These are phyloP conservation scores for Zoanthus sansibaricus DNA, from an alignment of 92 coral and sea anemone genomes.

Conservation along the genomic window DNA sequence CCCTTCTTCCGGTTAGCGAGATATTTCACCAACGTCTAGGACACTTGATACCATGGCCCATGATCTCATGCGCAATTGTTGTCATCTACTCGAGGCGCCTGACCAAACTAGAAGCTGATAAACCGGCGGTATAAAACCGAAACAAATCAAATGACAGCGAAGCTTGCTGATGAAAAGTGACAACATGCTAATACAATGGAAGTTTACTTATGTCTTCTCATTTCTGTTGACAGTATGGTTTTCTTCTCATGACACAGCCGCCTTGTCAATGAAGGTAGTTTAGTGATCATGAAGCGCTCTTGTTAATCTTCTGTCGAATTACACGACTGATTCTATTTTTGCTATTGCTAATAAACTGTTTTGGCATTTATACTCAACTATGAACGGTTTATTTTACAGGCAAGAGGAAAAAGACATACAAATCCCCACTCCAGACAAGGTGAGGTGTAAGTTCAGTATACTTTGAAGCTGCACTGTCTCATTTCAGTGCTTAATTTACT, in stretches of 20 bases:
- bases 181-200: neutral
- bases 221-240: neutral
- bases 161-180: constrained; percentile 1
- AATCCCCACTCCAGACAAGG: neutral
- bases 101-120: neutral
- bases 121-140: neutral
- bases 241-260: neutral
- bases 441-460: neutral
- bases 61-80: neutral
- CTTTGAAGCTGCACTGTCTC: neutral
- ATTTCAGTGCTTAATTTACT: neutral
- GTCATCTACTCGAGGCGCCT: neutral
- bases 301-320: neutral
- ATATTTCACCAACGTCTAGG: neutral
- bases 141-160: constrained; percentile 6
- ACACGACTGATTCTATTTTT: neutral
- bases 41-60: neutral
- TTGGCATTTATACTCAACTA: neutral
- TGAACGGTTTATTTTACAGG: neutral
- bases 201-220: neutral
- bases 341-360: neutral
- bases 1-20: neutral
- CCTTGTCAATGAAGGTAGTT: neutral
- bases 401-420: constrained; percentile 3
- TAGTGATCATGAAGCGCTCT: neutral